Evolutionary conservation across 2,797 vertebrate species (phyloP).

Genomic region (Poeciliopsis presidionis): DNA sequence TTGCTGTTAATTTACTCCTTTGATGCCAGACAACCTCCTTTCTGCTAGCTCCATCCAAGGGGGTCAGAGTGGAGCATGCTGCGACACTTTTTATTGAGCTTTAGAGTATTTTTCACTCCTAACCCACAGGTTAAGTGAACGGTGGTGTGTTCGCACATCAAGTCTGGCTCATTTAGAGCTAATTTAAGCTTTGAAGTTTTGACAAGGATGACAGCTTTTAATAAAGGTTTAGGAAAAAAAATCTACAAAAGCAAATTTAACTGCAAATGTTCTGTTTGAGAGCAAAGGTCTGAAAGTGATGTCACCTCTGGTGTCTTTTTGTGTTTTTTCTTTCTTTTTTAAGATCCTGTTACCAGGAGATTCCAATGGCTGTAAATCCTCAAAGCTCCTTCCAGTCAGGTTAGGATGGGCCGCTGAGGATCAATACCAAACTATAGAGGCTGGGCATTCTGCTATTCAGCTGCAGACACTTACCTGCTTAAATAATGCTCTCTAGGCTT

Average conservation of each 20-base stretch:
- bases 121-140: slow-evolving; percentile 36
- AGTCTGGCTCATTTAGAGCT: slow-evolving; percentile 18
- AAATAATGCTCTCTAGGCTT: slow-evolving; percentile 13
- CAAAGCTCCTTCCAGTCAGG: slow-evolving; percentile 55
- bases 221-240: not conserved
- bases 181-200: not conserved
- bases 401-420: slow-evolving; percentile 56
- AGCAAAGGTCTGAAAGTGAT: slow-evolving; percentile 38
- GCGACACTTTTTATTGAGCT: slow-evolving; percentile 55
- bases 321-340: slow-evolving; percentile 51
- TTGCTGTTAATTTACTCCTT: slow-evolving; percentile 57
- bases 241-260: not conserved
- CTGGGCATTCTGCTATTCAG: slow-evolving; percentile 45
- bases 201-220: not conserved
- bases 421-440: slow-evolving; percentile 64
- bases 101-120: slow-evolving; percentile 22
- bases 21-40: slow-evolving; percentile 50
- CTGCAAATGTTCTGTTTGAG: not conserved
- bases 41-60: slow-evolving; percentile 1
- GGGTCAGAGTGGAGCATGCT: slow-evolving; percentile 60
- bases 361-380: slow-evolving; percentile 61
- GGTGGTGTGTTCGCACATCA: slow-evolving; percentile 48
- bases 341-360: slow-evolving; percentile 67
- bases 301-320: slow-evolving; percentile 44
- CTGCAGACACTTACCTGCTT: slow-evolving; percentile 35